A percentile compares a stretch with the other conserved stretches of the same genome.
phyloP scores from a whole-genome alignment of 2,113 vertebrate genomes.

The Nyctereutes procyonoides region DNA sequence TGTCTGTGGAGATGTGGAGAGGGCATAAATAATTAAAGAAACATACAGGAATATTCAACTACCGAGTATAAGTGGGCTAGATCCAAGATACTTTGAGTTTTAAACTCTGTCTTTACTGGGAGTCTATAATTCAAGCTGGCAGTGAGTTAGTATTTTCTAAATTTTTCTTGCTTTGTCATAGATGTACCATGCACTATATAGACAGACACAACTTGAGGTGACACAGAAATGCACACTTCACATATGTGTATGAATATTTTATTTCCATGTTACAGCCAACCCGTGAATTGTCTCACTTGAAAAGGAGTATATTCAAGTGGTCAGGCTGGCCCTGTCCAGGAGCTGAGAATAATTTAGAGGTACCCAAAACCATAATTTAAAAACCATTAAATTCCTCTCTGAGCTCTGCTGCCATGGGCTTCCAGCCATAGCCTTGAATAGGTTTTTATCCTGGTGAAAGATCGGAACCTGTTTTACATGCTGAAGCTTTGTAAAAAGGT shows the following conservation, averaged over 20 bases:
- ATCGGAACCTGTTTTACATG: constrained; percentile 60
- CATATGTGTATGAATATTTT: not conserved
- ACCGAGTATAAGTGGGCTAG: not conserved
- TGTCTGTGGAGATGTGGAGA: not conserved
- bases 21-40: constrained; percentile 22
- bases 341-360: constrained; percentile 68
- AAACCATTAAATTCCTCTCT: constrained; percentile 52
- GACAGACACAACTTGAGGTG: not conserved
- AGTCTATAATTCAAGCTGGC: constrained; percentile 37
- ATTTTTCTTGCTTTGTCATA: constrained; percentile 47
- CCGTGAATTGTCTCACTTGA: constrained; percentile 14
- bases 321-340: constrained; percentile 12
- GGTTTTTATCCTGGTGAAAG: constrained; percentile 64
- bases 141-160: not conserved
- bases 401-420: constrained; percentile 3
- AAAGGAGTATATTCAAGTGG: constrained; percentile 39
- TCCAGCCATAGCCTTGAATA: constrained; percentile 39
- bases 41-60: not conserved
- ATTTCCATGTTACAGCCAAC: constrained; percentile 8
- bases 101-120: constrained; percentile 6
- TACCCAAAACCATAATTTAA: constrained; percentile 63
- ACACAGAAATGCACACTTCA: not conserved
- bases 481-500: constrained; percentile 56
- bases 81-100: not conserved
- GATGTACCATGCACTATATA: not conserved